These are phyloP conservation scores for Willisornis vidua DNA, from an alignment of 2,113 vertebrate species.

Conservation along the genomic window DNA sequence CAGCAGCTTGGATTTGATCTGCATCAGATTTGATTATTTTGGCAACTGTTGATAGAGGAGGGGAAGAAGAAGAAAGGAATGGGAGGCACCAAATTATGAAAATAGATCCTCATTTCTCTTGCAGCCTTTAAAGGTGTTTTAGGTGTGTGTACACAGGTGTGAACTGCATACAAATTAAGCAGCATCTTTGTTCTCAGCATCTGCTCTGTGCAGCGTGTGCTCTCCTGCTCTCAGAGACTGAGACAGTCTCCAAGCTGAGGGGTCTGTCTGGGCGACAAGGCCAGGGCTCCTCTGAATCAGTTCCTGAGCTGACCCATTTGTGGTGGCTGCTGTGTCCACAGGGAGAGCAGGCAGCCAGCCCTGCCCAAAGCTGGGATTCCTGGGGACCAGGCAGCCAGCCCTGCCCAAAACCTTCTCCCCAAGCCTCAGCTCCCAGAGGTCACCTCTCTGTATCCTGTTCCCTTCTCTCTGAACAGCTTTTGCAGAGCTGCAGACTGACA, in stretches of 20 bases:
- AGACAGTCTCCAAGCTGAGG: not conserved
- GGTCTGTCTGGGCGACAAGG: not conserved
- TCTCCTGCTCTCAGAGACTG: not conserved
- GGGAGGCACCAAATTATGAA: not conserved
- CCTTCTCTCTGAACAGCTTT: constrained; percentile 78
- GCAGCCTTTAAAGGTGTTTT: constrained; percentile 10
- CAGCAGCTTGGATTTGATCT: constrained; percentile 30
- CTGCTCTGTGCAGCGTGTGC: not conserved
- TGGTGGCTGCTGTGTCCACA: not conserved
- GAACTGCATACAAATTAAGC: constrained; percentile 58
- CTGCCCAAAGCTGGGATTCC: not conserved
- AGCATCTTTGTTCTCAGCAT: constrained; percentile 35
- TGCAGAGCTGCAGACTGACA: constrained; percentile 97
- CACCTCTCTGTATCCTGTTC: not conserved
- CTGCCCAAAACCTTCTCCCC: not conserved
- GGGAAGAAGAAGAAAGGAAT: not conserved
- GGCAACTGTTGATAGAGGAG: not conserved
- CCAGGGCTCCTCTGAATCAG: not conserved
- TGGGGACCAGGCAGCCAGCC: not conserved
- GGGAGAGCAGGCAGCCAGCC: not conserved
- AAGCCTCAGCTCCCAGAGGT: not conserved
- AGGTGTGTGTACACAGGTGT: constrained; percentile 30
- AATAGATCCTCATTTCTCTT: not conserved
- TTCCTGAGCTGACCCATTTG: not conserved
- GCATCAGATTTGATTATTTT: constrained; percentile 2